A percentile compares a stretch with the other conserved stretches of the same genome.
These are phyloP conservation scores for Drosophila nigricruria DNA, from an alignment of 2,888 invertebrate species.

Conservation along the genomic window DNA sequence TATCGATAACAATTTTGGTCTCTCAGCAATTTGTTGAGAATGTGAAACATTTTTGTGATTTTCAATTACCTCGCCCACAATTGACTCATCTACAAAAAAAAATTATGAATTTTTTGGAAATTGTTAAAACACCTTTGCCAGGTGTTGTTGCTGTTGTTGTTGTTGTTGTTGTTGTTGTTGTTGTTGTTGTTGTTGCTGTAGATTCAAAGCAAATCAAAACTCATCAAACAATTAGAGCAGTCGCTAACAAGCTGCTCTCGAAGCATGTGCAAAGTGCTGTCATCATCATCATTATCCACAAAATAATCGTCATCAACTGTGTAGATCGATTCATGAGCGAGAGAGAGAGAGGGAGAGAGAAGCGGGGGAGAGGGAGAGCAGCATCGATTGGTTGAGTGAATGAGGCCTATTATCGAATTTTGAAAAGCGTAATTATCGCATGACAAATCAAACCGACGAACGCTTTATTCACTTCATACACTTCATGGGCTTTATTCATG, in stretches of 20 bases:
- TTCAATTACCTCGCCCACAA: not conserved
- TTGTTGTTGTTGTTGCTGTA: not conserved
- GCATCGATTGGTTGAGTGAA: slow-evolving; percentile 58
- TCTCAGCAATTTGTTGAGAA: not conserved
- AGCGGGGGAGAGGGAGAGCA: not conserved
- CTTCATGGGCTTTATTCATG: slow-evolving; percentile 28
- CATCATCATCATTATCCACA: slow-evolving; percentile 38
- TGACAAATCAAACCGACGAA: slow-evolving; percentile 73
- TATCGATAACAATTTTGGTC: not conserved
- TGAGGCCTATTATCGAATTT: slow-evolving; percentile 77
- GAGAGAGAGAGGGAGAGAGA: not conserved
- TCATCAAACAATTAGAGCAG: slow-evolving; percentile 63
- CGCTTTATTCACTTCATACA: slow-evolving; percentile 18
- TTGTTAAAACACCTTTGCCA: slow-evolving; percentile 32
- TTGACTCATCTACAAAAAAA: slow-evolving; percentile 20
- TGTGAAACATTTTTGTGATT: not conserved
- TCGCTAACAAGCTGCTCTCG: slow-evolving; percentile 59
- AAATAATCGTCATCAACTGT: slow-evolving; percentile 23
- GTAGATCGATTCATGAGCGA: slow-evolving; percentile 19
- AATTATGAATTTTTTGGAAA: slow-evolving; percentile 8
- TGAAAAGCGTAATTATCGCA: slow-evolving; percentile 80
- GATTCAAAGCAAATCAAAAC: slow-evolving; percentile 42
- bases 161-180: slow-evolving; percentile 3
- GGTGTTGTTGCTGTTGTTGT: slow-evolving; percentile 6
- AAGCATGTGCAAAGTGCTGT: slow-evolving; percentile 39